Base-by-base conservation (phyloP, 2,888 invertebrate genomes). In the Syrphus vitripennis region DNA sequence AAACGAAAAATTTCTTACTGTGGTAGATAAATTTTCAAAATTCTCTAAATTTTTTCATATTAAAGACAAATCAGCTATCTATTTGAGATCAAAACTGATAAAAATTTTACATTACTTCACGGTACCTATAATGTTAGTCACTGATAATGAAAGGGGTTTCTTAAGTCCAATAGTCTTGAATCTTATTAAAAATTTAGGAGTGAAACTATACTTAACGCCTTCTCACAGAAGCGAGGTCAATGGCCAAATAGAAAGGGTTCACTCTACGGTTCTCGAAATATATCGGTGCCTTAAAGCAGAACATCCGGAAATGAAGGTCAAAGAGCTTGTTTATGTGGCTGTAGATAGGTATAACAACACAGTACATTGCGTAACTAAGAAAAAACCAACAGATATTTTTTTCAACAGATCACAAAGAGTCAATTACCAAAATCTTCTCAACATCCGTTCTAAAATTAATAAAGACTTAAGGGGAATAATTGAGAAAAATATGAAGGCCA, bases 61-160 rank as follows among this genome's bases (percentile, higher is more conserved):
- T 42, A 76, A 82, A 63, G 48, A 63, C 4, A 76, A 61, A 19
- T 82, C 70, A n/a, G 63, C 63, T 29, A 40, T 70, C n/a, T 55
- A 76, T 67, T n/a, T 59, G 21, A 42, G 75, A 26, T 57, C 78
- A 14, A 78, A 70, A 55, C 6, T 79, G 34, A 59, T 61, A 12
- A 75, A 75, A 37, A 24, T 65, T 16, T 24, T 81, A 7, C 81
- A 81, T 42, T 81, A n/a, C 42, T 80, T 80, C 12, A 69, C 69
- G 9, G 69, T 70, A 5, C 81, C 81, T n/a, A n/a, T 2, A 10
- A 90, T 89, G 31, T 59, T 45, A 48, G 31, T 74, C 45, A 75
- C 29, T 19, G 14, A 53, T 4, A 55, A 65, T 7, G 40, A 42
- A 53, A 37, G 50, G 5, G 24, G 50, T 5, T 50, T 50, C 14